Evolutionary conservation across 2,797 vertebrate genomes (phyloP), one percentile per base, ranked within the genome.

Genomic region (Sphenodon punctatus): DNA sequence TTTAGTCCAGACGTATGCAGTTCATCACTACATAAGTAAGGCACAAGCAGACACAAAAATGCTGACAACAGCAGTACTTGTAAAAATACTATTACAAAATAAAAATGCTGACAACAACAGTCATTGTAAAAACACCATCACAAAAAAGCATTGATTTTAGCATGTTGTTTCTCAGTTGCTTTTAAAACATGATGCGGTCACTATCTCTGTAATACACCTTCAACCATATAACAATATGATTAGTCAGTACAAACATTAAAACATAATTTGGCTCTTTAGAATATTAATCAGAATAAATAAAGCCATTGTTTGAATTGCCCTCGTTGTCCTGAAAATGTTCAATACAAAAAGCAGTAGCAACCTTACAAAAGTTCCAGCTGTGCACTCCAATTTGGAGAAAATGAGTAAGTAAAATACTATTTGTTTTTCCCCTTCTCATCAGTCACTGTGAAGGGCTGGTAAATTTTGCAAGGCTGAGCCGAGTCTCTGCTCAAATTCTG

Each of bases 1-100:
- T 23, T 83, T 78, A 48, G 19, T 77, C 39, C 30, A 67, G 74
- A 25, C 48, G 15, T 86, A 66, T 72, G 61, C 14, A 74, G 75
- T 67, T 66, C 42, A 81, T 79, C n/a, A 80, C 77, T 73, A 55
- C 75, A 84, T 36, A 74, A 27, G 65, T 85, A 88, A 84, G 69
- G 75, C 77, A 87, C 38, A 79, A 75, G 32, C 39, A 89, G 39
- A 89, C 86, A 86, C 81, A 79, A 80, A 90, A 85, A 89, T 82
- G 91, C 87, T 91, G 78, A 49, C 51, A 56, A 19, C 30, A 19
- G 17, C 71, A 70, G 7, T 72, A 56, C 76, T 79, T 53, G 51
- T 51, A 53, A 53, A 53, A 53, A 14, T 12, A 12, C 32, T 20
- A 39, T 60, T 13, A 10, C 5, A 56, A 32, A 17, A 86, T 81